Evolutionary conservation across 2,888 invertebrate species (phyloP).

Genomic region (Geophilus truncorum): DNA sequence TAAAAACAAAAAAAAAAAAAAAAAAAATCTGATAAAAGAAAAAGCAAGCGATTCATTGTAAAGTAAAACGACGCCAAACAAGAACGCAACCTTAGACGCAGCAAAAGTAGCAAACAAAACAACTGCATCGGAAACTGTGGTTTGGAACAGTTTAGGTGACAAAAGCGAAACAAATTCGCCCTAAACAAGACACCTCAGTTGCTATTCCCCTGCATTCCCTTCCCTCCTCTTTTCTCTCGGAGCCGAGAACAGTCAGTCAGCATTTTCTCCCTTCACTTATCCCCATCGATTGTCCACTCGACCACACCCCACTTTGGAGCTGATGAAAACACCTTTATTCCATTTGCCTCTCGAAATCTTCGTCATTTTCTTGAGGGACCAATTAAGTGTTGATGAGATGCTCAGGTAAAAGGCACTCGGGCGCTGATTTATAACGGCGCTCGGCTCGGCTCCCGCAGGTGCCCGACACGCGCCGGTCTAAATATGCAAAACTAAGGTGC

Average conservation of each 20-base stretch:
- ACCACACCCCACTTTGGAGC: not conserved
- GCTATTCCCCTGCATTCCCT: not conserved
- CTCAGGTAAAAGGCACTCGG: slow-evolving; percentile 10
- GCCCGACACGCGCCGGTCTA: not conserved
- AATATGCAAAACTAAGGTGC: slow-evolving; percentile 4
- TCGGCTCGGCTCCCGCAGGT: not conserved
- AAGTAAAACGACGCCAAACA: too few relatives aligned
- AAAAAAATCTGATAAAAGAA: too few relatives aligned
- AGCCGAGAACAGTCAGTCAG: not conserved
- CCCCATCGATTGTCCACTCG: slow-evolving; percentile 5
- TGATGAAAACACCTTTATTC: slow-evolving; percentile 10
- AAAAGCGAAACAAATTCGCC: too few relatives aligned
- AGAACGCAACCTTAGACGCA: too few relatives aligned
- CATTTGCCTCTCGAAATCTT: not conserved
- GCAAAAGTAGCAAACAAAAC: too few relatives aligned
- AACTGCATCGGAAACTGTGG: too few relatives aligned
- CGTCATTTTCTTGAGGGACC: not conserved
- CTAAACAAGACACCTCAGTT: too few relatives aligned
- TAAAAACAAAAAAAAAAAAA: too few relatives aligned
- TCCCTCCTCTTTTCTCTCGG: too few relatives aligned
- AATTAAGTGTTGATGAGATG: slow-evolving; percentile 4
- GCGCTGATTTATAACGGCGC: slow-evolving; percentile 10
- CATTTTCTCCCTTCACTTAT: not conserved
- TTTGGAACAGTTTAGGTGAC: too few relatives aligned
- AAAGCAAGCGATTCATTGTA: too few relatives aligned